Evolutionary conservation across 2,888 invertebrate genomes (phyloP), one percentile per base, ranked within the genome.

Genomic region (Clistopyga incitator): DNA sequence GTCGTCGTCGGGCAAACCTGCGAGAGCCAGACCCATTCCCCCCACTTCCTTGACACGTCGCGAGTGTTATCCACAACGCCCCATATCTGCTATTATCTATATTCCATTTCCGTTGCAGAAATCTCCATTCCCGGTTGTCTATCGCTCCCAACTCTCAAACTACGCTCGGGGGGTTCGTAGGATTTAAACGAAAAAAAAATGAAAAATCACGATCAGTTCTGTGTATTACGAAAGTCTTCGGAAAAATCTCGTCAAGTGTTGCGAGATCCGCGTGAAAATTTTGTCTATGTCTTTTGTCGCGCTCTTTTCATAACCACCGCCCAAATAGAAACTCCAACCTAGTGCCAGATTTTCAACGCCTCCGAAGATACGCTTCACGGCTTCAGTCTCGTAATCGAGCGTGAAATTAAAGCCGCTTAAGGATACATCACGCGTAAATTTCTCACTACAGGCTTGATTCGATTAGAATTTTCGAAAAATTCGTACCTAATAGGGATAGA

Each of bases 1-100:
- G 68, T 74, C 65, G 74, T 76, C 71, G 61, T 50, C 56, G 78
- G 56, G 50, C 47, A 78, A 78, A 52, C 47, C 61, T 70, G 70
- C 59, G 34, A 59, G 45, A 38, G 20, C 18, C 67, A 10, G 47
- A 25, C 54, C 54, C 42, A 25, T 18, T 15, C 23, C 45, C 38
- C 42, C 23, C 56, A 6, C 18, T 6, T 38, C 15, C 70, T 13
- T 6, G 50, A 50, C 11, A 18, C 20, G 50, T 11, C 65, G 6
- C 18, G 8, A 65, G 68, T 20, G 15, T 70, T 70, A 38, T 42
- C n/a, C 38, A 20, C 29, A 50, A 18, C 18, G 23, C 25, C 6
- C 20, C 13, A 50, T 74, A 74, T 74, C 50, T 61, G 18, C 56
- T n/a, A 38, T 76, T 65, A 76, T 54, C 54, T 42, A 42, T 54